Base-by-base conservation (phyloP, 2,888 invertebrate genomes). In the Orgyia antiqua region DNA sequence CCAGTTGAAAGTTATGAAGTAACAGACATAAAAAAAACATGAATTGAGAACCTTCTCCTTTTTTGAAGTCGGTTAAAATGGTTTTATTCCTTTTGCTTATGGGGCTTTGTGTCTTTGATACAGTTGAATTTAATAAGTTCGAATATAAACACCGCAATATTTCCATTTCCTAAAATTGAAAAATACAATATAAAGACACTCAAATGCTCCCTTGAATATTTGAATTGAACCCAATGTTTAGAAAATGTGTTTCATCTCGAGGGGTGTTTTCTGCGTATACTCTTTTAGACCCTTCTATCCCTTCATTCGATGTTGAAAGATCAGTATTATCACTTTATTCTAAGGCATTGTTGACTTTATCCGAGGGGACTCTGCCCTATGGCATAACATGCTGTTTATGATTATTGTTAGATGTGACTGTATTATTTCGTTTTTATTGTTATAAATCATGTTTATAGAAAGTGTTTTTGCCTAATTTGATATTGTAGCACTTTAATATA, bases 351-450 rank as follows among this genome's bases (percentile, higher is more conserved):
- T 9, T 23, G 13, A 15, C 15, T 28, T 38, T 5, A 9, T 32
- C 11, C 6, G 18, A 36, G 27, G 45, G 44, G 33, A 35, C 11
- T n/a, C 3, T 9, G 21, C 43, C 42, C 36, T 15, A 28, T 25
- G 10, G 21, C 10, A 31, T 52, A 50, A 41, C 45, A 52, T 39
- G 41, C 31, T 41, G 37, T 45, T 54, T 54, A 54, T 42, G 36
- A 41, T 36, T 51, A 50, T 45, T n/a, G n/a, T n/a, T 42, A 33
- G 31, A 29, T n/a, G 25, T 29, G 24, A 25, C 29, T 29, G 24
- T 9, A 20, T 30, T 33, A 26, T 39, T 39, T 37, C 36, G 36
- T 39, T 43, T 24, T 27, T 29, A 24, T 10, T 8, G 15, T 19
- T n/a, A 13, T 18, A 10, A 20, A 20, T 20, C 9, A 20, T 20